Evolutionary conservation across 53 echinoderm and acorn worm species (phyloP).

Genomic region (Pentamera pediparva): DNA sequence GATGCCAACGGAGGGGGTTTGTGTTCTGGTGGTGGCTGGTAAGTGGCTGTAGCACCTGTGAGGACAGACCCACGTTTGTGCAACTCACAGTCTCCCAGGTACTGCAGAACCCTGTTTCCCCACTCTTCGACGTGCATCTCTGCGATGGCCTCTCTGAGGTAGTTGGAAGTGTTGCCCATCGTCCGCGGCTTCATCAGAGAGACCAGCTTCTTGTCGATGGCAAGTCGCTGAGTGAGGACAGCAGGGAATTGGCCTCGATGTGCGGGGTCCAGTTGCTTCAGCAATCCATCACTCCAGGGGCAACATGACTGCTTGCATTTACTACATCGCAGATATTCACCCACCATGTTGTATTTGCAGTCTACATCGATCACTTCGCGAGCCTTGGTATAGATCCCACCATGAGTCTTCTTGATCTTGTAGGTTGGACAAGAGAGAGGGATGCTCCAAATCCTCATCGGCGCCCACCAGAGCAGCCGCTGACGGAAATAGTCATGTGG

Average conservation of each 20-base stretch:
- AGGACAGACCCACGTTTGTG: constrained; percentile 27
- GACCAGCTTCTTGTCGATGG: constrained; percentile 43
- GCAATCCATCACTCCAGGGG: constrained; percentile 35
- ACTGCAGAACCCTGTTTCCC: constrained; percentile 27
- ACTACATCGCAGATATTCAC: constrained; percentile 38
- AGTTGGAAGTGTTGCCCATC: constrained; percentile 45
- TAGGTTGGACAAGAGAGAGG: too few relatives aligned
- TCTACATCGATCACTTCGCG: constrained; percentile 38
- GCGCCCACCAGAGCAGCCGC: constrained; percentile 13
- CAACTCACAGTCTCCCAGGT: constrained; percentile 45
- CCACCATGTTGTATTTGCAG: too few relatives aligned
- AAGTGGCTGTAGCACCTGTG: not conserved
- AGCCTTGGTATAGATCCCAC: constrained; percentile 43
- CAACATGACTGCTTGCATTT: constrained; percentile 31
- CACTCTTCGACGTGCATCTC: constrained; percentile 55
- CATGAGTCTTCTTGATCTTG: constrained; percentile 24
- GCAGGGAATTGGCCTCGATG: constrained; percentile 35
- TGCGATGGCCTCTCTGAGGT: constrained; percentile 31
- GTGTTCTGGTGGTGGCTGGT: constrained; percentile 26
- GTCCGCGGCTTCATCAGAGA: constrained; percentile 47
- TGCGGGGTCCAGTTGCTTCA: constrained; percentile 35
- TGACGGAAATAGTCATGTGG: constrained; percentile 22
- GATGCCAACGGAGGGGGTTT: constrained; percentile 32
- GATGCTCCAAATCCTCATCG: constrained; percentile 35
- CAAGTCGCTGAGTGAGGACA: constrained; percentile 19